Percentiles rank a stretch among this genome's conserved stretches.
Conservation (phyloP, 2,113 vertebrate species). For the Etia nguti region DNA sequence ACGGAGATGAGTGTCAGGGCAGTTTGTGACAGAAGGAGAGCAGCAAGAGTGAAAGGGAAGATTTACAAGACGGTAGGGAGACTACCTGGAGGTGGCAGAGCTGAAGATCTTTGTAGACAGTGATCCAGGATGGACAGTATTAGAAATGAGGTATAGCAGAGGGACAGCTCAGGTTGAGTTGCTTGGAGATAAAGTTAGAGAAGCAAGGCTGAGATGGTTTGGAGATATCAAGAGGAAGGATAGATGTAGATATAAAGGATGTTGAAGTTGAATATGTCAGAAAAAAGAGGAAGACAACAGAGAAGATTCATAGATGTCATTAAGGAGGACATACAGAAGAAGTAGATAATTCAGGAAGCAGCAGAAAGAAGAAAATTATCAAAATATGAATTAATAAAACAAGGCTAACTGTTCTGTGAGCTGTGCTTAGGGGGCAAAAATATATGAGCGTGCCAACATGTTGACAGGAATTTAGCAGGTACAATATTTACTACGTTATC, state of each 20-base stretch:
- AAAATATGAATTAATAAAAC: neutral
- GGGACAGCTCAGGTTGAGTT: accelerated
- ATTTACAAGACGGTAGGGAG: accelerated
- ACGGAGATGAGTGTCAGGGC: neutral
- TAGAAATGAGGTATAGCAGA: neutral
- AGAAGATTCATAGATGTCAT: neutral
- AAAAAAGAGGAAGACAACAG: neutral
- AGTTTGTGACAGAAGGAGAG: neutral
- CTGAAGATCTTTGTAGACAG: neutral
- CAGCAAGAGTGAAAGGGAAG: neutral
- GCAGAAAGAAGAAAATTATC: neutral
- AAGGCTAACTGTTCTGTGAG: neutral
- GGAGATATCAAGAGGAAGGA: neutral
- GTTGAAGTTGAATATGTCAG: neutral
- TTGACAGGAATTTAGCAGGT: neutral
- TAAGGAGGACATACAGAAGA: neutral
- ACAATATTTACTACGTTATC: neutral
- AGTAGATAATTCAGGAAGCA: neutral
- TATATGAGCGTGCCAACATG: neutral
- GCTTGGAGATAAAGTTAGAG: neutral
- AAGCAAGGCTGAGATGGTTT: neutral
- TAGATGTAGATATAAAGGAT: neutral
- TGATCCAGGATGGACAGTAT: neutral
- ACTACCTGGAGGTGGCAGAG: neutral
- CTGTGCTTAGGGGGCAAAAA: neutral